Conservation (phyloP, 2,797 vertebrate genomes). For the Tokudaia muenninki region DNA sequence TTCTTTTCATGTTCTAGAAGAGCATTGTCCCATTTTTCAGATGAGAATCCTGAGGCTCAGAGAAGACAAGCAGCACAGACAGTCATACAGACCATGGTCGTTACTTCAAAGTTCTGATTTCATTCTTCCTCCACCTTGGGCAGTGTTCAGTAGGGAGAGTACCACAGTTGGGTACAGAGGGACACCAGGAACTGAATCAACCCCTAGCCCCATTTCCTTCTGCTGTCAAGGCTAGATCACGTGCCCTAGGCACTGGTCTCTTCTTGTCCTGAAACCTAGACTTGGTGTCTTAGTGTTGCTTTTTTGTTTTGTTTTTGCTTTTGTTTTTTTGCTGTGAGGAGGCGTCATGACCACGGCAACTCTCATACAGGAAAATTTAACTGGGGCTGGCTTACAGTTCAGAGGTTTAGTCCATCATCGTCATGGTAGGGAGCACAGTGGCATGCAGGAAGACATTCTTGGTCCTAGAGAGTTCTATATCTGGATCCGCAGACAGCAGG, state of each 20-base stretch:
- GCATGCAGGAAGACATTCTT: neutral
- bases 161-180: neutral
- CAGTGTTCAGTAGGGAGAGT: neutral
- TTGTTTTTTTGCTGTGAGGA: neutral
- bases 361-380: neutral
- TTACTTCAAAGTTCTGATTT: neutral
- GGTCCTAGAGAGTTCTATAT: neutral
- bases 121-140: neutral
- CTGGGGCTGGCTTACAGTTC: neutral
- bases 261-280: neutral
- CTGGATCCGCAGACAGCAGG: neutral
- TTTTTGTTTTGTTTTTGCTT: no score
- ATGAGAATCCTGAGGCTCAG: neutral
- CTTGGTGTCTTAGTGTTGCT: neutral
- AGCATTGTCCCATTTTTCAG: neutral
- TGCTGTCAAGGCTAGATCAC: neutral
- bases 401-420: neutral
- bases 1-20: neutral
- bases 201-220: neutral
- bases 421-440: neutral
- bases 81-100: neutral
- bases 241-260: neutral
- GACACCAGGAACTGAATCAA: accelerated
- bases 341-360: neutral
- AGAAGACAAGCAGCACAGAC: neutral